A percentile compares a stretch with the other conserved stretches of the same genome.
These are phyloP conservation scores for Allolobophora icterica DNA, from an alignment of 2,888 invertebrate genomes.

Conservation along the genomic window DNA sequence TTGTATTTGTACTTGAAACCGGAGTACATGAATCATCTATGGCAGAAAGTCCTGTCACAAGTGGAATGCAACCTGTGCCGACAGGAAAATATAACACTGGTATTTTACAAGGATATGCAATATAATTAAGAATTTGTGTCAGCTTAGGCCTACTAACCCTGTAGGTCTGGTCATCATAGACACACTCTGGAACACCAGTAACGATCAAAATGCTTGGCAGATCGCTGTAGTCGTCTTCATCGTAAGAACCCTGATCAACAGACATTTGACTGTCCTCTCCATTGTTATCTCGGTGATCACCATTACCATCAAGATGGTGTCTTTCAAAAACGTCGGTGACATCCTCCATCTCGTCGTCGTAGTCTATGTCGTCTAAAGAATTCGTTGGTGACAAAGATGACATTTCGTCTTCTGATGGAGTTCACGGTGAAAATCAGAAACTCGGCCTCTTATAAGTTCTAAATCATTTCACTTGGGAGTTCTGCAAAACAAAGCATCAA, in stretches of 20 bases:
- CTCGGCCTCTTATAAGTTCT: not conserved
- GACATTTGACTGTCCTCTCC: not conserved
- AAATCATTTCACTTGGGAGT: not conserved
- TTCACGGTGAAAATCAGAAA: not conserved
- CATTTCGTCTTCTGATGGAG: not conserved
- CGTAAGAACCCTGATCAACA: not conserved
- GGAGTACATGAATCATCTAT: too few species aligned
- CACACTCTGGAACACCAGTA: constrained; percentile 54
- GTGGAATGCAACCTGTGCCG: too few species aligned
- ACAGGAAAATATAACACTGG: too few species aligned
- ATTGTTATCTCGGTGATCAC: too few species aligned
- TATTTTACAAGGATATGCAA: too few species aligned
- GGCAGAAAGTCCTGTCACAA: too few species aligned
- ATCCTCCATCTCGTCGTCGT: constrained; percentile 17
- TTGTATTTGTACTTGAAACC: too few species aligned
- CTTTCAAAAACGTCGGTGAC: not conserved
- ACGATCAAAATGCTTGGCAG: constrained; percentile 55
- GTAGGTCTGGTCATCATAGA: constrained; percentile 54
- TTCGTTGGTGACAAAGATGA: not conserved
- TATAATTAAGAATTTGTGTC: not conserved
- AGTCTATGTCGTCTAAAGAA: not conserved
- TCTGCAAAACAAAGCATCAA: not conserved
- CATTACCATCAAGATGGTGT: not conserved
- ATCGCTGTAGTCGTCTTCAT: constrained; percentile 32
- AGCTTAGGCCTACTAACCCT: constrained; percentile 51